These are phyloP conservation scores for Arvicola amphibius DNA, from an alignment of 2,797 vertebrate genomes.

Conservation along the genomic window DNA sequence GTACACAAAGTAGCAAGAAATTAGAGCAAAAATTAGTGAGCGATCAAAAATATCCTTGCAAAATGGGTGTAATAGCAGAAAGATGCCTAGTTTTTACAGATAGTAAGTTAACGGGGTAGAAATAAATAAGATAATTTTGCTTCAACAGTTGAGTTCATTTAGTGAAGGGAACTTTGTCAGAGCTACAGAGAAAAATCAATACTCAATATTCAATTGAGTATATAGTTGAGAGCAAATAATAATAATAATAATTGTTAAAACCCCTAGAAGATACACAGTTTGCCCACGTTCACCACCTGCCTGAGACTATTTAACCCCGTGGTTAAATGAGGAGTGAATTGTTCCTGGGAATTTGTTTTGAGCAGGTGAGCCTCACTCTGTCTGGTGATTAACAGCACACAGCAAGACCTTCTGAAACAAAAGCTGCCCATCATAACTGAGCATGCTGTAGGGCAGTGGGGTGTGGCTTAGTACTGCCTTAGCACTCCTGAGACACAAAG, in stretches of 20 bases:
- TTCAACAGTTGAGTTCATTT: constrained; percentile 18
- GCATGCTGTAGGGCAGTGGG: not conserved
- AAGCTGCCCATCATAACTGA: not conserved
- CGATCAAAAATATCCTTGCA: not conserved
- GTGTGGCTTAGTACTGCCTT: not conserved
- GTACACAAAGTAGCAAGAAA: not conserved
- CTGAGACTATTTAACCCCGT: not conserved
- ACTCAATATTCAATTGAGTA: not conserved
- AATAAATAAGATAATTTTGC: not conserved
- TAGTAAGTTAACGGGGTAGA: not conserved
- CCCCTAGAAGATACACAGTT: not conserved
- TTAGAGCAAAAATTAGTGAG: not conserved
- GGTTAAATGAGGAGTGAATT: not conserved
- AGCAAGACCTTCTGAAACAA: not conserved
- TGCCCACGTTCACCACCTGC: not conserved
- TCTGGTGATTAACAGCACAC: not conserved
- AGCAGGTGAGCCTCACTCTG: not conserved
- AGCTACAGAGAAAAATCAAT: not conserved
- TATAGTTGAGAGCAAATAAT: not conserved
- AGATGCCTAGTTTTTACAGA: not conserved
- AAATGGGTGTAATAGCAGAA: not conserved
- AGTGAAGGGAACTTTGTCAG: not conserved
- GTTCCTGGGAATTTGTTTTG: not conserved
- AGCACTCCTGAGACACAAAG: not conserved
- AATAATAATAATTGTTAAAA: not conserved